A percentile compares a stretch with the other conserved stretches of the same genome.
Conservation (phyloP, 2,888 invertebrate species). For the Platycnemis pennipes region DNA sequence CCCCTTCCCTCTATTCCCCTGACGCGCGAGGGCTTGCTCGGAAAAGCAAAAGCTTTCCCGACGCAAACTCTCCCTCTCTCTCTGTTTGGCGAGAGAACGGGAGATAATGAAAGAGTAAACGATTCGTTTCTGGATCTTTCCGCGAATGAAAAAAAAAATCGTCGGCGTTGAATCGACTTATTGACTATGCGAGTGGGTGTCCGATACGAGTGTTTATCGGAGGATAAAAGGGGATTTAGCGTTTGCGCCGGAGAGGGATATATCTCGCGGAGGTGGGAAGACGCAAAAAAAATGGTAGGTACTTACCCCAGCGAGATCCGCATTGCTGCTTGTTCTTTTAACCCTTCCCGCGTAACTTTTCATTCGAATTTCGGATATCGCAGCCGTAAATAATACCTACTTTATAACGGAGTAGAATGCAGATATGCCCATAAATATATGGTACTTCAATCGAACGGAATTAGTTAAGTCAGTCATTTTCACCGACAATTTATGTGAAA, state of each 20-base stretch:
- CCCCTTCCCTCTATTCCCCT: too few species aligned
- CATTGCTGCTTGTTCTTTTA: background rate
- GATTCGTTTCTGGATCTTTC: slow-evolving; percentile 29
- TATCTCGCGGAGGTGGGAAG: background rate
- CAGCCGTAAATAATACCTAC: background rate
- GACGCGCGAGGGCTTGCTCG: background rate
- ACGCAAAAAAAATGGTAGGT: background rate
- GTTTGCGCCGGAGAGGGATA: background rate
- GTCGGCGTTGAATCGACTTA: background rate
- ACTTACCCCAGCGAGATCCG: background rate
- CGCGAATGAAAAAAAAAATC: background rate
- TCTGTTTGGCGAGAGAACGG: background rate
- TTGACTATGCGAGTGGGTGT: slow-evolving; percentile 18
- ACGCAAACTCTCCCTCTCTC: too few species aligned
- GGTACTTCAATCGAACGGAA: background rate
- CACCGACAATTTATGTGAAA: background rate
- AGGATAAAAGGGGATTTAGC: slow-evolving; percentile 40
- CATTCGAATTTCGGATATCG: background rate
- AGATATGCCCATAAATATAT: background rate
- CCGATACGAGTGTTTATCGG: slow-evolving; percentile 44
- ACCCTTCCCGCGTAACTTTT: background rate
- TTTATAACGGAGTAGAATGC: background rate
- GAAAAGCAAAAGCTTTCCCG: background rate
- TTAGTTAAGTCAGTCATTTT: background rate
- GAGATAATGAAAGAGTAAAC: slow-evolving; percentile 37